Evolutionary conservation across 2,113 vertebrate species (phyloP).

Genomic region (Phaethon lepturus): DNA sequence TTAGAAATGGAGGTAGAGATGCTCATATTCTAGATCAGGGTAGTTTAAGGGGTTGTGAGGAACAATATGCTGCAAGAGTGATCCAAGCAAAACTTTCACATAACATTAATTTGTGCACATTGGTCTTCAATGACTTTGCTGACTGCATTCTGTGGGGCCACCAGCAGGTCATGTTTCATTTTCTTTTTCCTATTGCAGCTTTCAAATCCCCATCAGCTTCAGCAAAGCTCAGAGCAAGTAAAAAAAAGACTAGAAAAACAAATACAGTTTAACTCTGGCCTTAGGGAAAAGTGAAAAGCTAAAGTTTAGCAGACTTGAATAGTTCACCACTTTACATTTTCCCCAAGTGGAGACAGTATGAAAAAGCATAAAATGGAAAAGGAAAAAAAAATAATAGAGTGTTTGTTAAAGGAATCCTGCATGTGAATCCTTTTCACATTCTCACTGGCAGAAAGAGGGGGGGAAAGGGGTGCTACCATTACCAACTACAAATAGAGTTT

Average conservation of each 20-base stretch:
- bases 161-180: not conserved
- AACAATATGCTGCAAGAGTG: not conserved
- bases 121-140: not conserved
- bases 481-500: not conserved
- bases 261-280: not conserved
- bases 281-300: not conserved
- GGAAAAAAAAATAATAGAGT: not conserved
- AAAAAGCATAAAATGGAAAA: not conserved
- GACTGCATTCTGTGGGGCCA: not conserved
- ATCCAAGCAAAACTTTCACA: not conserved
- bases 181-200: not conserved
- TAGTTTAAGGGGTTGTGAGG: not conserved
- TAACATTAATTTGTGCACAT: not conserved
- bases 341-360: not conserved
- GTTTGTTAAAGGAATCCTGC: not conserved
- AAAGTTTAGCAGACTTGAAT: not conserved
- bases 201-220: not conserved
- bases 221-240: not conserved
- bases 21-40: not conserved
- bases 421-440: not conserved
- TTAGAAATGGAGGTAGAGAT: not conserved
- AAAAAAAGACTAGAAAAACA: not conserved
- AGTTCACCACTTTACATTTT: not conserved
- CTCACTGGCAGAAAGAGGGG: not conserved
- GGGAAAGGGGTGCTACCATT: not conserved